Base-by-base conservation (phyloP, 2,113 vertebrate genomes). In the mouse (Mus musculus) region DNA sequence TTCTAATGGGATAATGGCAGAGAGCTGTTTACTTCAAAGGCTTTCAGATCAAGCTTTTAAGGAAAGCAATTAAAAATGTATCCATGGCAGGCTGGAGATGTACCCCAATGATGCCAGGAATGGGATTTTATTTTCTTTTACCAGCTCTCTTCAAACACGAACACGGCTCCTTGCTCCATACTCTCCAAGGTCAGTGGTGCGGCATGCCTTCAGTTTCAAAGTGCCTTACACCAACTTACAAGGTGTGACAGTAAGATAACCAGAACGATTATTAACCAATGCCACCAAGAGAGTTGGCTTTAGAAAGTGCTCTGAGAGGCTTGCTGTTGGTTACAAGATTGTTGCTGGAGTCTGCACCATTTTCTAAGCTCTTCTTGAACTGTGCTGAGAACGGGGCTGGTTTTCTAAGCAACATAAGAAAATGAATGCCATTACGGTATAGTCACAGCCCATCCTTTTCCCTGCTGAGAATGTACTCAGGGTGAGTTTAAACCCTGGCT, bases 61-160 rank as follows among this genome's bases (percentile, higher is more conserved):
- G 78, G 65, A 91, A 71, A 84, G 94, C 61, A 92, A 97, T 97
- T 96, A 98, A 97, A 92, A 94, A 96, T 56, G 86, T 69, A 94
- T 89, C 73, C 36, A 16, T 52, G 26, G 77, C 52, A 91, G 69
- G 33, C 85, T 72, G 84, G 46, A 46, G 56, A 59, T 67, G 16
- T n/a, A n/a, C 26, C 28, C 20, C 61, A 56, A 77, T n/a, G 90
- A 9, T 24, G 49, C 11, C 56, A 80, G n/a, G 73, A 10, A 39
- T 36, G 36, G 52, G 33, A 78, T 71, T 94, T 90, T 65, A 8
- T 59, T 92, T 93, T 95, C 90, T 75, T 95, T 88, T 72, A 82
- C 72, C 61, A 89, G 4, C 13, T 33, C 56, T 84, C 76, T 72
- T 89, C 49, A 75, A 63, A 59, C 30, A 22, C 7, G 61, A 92